Evolutionary conservation across 2,113 vertebrate species (phyloP), one percentile per base, ranked within the genome.

Genomic region (Macrotus californicus): DNA sequence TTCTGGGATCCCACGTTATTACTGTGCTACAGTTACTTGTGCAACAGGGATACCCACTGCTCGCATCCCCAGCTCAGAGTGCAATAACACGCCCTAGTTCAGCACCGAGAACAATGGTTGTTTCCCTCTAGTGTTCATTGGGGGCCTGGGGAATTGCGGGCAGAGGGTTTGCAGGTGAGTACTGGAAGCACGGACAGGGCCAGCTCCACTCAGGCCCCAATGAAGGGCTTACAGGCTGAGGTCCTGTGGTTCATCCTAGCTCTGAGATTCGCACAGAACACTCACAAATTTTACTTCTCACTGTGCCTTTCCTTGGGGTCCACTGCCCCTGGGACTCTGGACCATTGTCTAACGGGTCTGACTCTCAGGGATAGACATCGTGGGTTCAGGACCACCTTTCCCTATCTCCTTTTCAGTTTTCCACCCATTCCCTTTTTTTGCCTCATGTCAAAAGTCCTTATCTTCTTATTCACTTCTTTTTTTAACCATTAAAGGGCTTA

Each of bases 61-160:
- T 54, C 46, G 39, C 81, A 52, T 26, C n/a, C n/a, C 21, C 14
- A 48, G 24, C 24, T 76, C 41, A 50, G 54, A 41, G 56, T 1
- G 3, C n/a, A 15, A 0, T 4, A 34, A 50, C 10, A 6, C 0
- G 0, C 34, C 46, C 46, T 24, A 31, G 36, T 29, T 3, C 26
- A 36, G 36, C 22, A 29, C 6, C 22, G 36, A n/a, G 12, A 52
- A 29, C 18, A 48, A 16, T 15, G 34, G 1, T n/a, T 6, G 77
- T 43, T 59, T 15, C 50, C 13, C 19, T 19, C 41, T 48, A 1
- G 21, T 2, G 2, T 59, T 34, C 41, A 39, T 6, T 48, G 76
- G 39, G 4, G 48, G n/a, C 67, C 56, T 21, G 4, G 54, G 36
- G 8, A 50, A 50, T 15, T 69, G 48, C 29, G 21, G 59, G 50